A percentile compares a stretch with the other conserved stretches of the same genome.
Conservation (phyloP, 1,140 invertebrate species). For the Leptopilina clavipes region DNA sequence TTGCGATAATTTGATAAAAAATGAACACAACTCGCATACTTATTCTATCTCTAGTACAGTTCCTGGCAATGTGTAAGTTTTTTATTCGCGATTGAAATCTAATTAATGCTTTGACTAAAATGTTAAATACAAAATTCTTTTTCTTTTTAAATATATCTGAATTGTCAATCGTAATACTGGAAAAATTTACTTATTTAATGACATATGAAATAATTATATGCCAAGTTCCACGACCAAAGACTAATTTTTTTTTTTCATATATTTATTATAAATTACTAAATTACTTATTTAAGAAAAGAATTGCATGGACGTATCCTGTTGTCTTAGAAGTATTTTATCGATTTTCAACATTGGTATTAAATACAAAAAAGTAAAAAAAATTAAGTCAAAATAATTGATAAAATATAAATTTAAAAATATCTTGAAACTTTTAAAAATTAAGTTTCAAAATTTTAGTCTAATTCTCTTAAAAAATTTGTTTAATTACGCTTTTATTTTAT, state of each 20-base stretch:
- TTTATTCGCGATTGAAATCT: conserved; percentile 34
- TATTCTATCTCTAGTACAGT: conserved; percentile 62
- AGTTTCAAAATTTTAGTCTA: conserved; percentile 21
- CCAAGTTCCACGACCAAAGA: not conserved
- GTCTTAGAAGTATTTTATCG: conserved; percentile 11
- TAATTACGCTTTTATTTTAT: not conserved
- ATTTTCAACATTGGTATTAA: conserved; percentile 1
- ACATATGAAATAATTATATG: conserved; percentile 18
- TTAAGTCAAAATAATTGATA: conserved; percentile 1
- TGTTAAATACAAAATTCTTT: not conserved
- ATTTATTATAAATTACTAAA: conserved; percentile 5
- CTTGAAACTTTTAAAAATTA: not conserved
- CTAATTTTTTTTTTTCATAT: not conserved
- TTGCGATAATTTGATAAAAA: conserved; percentile 47
- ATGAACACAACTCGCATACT: conserved; percentile 46
- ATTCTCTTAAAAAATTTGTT: conserved; percentile 30
- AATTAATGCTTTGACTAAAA: not conserved
- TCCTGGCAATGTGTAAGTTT: conserved; percentile 50
- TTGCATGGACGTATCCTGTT: not conserved
- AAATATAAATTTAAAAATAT: not conserved
- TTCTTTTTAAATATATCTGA: conserved; percentile 28
- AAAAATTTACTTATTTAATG: not conserved
- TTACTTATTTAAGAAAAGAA: not conserved
- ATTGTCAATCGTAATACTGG: conserved; percentile 20
- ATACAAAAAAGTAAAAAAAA: conserved; percentile 20